phyloP scores from a whole-genome alignment of 2,888 invertebrate genomes.

The Euzetes globulus region DNA sequence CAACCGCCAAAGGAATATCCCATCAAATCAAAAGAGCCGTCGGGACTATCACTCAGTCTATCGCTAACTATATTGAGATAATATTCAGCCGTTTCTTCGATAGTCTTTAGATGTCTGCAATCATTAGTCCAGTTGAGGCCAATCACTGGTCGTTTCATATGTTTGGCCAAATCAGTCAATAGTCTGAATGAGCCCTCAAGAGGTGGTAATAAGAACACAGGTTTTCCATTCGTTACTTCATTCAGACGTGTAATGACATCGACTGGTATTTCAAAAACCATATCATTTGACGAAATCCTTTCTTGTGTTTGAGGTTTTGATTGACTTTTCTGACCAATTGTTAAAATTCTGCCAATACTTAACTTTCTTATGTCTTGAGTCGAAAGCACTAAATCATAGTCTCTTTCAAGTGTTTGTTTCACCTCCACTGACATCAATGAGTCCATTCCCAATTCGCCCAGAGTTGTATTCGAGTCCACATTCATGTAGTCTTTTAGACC shows the following conservation, averaged over 20 bases:
- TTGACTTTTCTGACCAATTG: conserved; percentile 46
- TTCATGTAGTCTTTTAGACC: conserved; percentile 77
- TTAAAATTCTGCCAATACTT: conserved; percentile 66
- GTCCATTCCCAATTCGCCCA: conserved; percentile 95
- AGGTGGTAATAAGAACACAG: conserved; percentile 61
- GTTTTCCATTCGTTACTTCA: conserved; percentile 43
- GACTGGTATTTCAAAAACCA: not conserved
- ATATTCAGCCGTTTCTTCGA: conserved; percentile 14
- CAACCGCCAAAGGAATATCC: conserved; percentile 95
- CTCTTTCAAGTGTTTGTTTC: conserved; percentile 86
- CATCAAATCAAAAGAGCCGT: conserved; percentile 74
- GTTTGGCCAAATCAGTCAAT: conserved; percentile 63
- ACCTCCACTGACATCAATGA: conserved; percentile 98
- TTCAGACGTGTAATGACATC: conserved; percentile 45
- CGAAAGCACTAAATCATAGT: conserved; percentile 79
- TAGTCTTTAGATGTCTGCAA: conserved; percentile 62
- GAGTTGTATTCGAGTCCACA: conserved; percentile 64
- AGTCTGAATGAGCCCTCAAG: conserved; percentile 76
- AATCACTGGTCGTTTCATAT: conserved; percentile 67
- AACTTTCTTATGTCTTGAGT: conserved; percentile 82
- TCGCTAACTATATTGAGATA: conserved; percentile 26
- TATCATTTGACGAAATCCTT: not conserved
- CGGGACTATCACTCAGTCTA: not conserved
- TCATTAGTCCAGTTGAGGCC: conserved; percentile 81
- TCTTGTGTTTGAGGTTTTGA: not conserved